phyloP scores from a whole-genome alignment of 2,888 invertebrate species.

The Trichopoda pennipes region DNA sequence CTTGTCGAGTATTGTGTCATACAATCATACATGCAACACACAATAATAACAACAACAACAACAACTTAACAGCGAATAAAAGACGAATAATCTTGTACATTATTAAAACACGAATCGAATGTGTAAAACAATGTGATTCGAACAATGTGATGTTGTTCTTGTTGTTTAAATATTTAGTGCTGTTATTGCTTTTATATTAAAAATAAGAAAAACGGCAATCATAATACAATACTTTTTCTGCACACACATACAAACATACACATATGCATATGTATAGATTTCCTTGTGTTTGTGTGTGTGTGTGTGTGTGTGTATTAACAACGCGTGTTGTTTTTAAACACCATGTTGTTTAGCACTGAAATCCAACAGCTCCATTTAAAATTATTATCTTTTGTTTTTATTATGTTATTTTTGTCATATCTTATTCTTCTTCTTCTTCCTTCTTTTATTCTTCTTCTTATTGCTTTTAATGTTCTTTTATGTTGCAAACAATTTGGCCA shows the following conservation, averaged over 20 bases:
- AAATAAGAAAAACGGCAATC: slow-evolving; percentile 45
- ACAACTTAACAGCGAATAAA: slow-evolving; percentile 32
- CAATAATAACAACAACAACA: slow-evolving; percentile 20
- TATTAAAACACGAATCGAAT: slow-evolving; percentile 67
- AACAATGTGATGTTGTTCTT: slow-evolving; percentile 50
- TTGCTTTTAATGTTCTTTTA: background rate
- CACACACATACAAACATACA: background rate
- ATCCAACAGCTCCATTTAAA: slow-evolving; percentile 21
- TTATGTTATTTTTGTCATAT: background rate
- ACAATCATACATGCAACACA: slow-evolving; percentile 46
- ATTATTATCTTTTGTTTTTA: slow-evolving; percentile 12
- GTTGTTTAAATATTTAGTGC: slow-evolving; percentile 39
- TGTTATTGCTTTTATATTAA: slow-evolving; percentile 49
- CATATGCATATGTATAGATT: background rate
- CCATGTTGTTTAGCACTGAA: slow-evolving; percentile 64
- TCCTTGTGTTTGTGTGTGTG: background rate
- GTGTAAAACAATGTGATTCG: slow-evolving; percentile 69
- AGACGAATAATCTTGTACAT: slow-evolving; percentile 62
- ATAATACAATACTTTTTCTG: slow-evolving; percentile 35
- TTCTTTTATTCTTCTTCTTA: background rate
- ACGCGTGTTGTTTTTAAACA: slow-evolving; percentile 64
- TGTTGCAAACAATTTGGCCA: background rate
- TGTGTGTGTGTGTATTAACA: slow-evolving; percentile 28
- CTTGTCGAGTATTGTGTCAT: slow-evolving; percentile 76
- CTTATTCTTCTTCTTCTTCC: too few species aligned